phyloP scores from a whole-genome alignment of 2,113 vertebrate genomes.

The Pica pica region DNA sequence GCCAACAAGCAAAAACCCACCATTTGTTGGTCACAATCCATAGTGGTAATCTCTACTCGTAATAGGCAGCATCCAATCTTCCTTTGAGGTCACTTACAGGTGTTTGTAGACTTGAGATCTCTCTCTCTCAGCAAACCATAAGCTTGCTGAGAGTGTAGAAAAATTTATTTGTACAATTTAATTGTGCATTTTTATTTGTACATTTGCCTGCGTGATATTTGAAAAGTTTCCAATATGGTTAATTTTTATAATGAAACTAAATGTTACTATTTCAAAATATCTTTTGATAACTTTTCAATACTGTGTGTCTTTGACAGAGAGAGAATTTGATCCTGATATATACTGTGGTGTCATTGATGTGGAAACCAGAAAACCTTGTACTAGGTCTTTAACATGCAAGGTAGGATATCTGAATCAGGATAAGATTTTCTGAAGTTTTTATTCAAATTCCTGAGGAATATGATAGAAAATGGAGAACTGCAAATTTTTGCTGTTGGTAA shows the following conservation, averaged over 20 bases:
- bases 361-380: constrained; percentile 95
- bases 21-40: not conserved
- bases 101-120: not conserved
- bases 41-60: not conserved
- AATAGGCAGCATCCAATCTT: accelerated
- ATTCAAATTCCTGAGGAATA: not conserved
- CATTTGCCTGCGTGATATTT: not conserved
- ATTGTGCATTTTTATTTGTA: not conserved
- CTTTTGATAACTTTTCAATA: not conserved
- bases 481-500: not conserved
- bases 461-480: not conserved
- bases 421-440: not conserved
- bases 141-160: not conserved
- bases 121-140: not conserved
- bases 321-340: constrained; percentile 97
- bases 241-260: not conserved
- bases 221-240: not conserved
- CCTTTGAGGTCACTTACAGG: not conserved
- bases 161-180: not conserved
- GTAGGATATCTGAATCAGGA: constrained; percentile 68
- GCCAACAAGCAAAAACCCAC: accelerated
- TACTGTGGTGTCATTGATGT: constrained; percentile 97
- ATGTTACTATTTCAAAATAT: not conserved
- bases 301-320: constrained; percentile 76
- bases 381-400: constrained; percentile 99